phyloP scores from a whole-genome alignment of 2,113 vertebrate genomes.

The Blennius ocellaris region DNA sequence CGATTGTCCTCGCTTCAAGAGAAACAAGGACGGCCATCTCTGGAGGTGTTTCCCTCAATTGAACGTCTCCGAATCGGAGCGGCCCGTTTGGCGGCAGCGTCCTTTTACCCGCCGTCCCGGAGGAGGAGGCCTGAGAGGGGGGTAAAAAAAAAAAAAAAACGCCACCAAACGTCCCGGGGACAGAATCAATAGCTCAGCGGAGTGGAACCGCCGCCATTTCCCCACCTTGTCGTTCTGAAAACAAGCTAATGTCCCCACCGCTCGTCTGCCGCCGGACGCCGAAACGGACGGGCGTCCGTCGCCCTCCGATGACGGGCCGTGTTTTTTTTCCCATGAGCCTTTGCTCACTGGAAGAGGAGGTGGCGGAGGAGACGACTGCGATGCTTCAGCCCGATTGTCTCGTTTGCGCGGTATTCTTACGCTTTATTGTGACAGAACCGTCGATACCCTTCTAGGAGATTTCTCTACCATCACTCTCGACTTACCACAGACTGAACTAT shows the following conservation, averaged over 20 bases:
- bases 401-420: too few relatives aligned
- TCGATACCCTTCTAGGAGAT: too few relatives aligned
- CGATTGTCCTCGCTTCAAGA: slow-evolving; percentile 75
- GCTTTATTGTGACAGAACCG: too few relatives aligned
- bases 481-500: too few relatives aligned
- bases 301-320: slow-evolving; percentile 40
- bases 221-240: slow-evolving; percentile 82
- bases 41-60: slow-evolving; percentile 65
- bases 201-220: slow-evolving; percentile 81
- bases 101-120: slow-evolving; percentile 65
- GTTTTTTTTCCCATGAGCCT: slow-evolving; percentile 22
- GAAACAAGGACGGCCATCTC: slow-evolving; percentile 67
- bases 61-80: slow-evolving; percentile 64
- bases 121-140: too few relatives aligned
- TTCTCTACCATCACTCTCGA: too few relatives aligned
- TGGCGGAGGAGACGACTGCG: too few relatives aligned
- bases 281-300: slow-evolving; percentile 73
- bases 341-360: too few relatives aligned
- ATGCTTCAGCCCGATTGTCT: too few relatives aligned
- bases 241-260: slow-evolving; percentile 74
- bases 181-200: slow-evolving; percentile 82
- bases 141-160: too few relatives aligned
- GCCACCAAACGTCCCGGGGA: too few relatives aligned
- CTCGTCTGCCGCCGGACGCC: slow-evolving; percentile 47
- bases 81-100: slow-evolving; percentile 59